Evolutionary conservation across 2,888 invertebrate species (phyloP).

Genomic region (Sussaba pulchella): DNA sequence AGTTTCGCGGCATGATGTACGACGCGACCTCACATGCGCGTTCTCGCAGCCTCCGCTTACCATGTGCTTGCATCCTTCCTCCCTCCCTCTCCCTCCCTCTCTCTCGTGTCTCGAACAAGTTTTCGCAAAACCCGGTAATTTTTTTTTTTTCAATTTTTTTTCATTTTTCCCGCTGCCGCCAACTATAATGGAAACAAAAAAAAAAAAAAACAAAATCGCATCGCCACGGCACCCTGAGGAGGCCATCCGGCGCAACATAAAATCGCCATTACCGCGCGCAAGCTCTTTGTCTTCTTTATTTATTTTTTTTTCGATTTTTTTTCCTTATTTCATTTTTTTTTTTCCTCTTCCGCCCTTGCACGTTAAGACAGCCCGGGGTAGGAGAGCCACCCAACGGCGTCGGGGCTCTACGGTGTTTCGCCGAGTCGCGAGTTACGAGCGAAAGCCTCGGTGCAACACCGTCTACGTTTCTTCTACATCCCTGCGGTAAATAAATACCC

Average conservation of each 20-base stretch:
- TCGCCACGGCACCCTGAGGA: slow-evolving; percentile 57
- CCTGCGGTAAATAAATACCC: slow-evolving; percentile 76
- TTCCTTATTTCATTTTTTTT: slow-evolving; percentile 32
- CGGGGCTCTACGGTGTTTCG: slow-evolving; percentile 42
- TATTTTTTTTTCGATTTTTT: slow-evolving; percentile 28
- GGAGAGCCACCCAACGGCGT: slow-evolving; percentile 31
- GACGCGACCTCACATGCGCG: slow-evolving; percentile 24
- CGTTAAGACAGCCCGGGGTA: slow-evolving; percentile 40
- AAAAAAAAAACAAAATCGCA: slow-evolving; percentile 63
- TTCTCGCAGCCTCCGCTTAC: background rate
- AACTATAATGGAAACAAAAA: slow-evolving; percentile 60
- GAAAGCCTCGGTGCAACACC: slow-evolving; percentile 58
- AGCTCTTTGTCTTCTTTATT: slow-evolving; percentile 34
- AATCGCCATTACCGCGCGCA: slow-evolving; percentile 76
- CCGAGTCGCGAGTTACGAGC: slow-evolving; percentile 74
- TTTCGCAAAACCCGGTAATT: slow-evolving; percentile 29
- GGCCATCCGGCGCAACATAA: slow-evolving; percentile 75
- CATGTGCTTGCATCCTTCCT: background rate
- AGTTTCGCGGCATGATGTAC: slow-evolving; percentile 45
- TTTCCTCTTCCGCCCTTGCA: slow-evolving; percentile 41
- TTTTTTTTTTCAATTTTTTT: slow-evolving; percentile 9
- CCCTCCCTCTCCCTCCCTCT: slow-evolving; percentile 19
- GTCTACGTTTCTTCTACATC: slow-evolving; percentile 69
- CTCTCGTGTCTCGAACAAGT: slow-evolving; percentile 30
- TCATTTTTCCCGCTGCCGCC: slow-evolving; percentile 17